These are phyloP conservation scores for Sclerodermus sp. DNA, from an alignment of 2,888 invertebrate species.

Conservation along the genomic window DNA sequence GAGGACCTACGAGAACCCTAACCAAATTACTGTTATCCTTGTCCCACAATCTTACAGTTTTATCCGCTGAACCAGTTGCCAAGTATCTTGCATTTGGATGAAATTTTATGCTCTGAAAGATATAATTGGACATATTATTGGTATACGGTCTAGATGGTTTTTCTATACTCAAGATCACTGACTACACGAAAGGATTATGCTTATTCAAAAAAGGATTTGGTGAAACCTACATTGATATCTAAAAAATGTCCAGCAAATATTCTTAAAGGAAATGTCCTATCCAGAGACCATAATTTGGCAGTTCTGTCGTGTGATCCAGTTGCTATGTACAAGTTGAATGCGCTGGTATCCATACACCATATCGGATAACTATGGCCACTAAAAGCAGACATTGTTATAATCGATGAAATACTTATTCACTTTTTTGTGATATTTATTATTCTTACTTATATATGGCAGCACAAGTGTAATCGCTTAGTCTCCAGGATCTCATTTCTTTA, in stretches of 20 bases:
- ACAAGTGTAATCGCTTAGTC: slow-evolving; percentile 69
- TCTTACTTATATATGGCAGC: slow-evolving; percentile 69
- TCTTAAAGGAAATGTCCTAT: slow-evolving; percentile 79
- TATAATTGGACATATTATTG: too few species aligned
- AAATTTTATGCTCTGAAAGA: slow-evolving; percentile 75
- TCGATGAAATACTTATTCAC: slow-evolving; percentile 3
- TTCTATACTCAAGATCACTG: too few species aligned
- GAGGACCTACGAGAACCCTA: slow-evolving; percentile 78
- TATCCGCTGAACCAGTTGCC: slow-evolving; percentile 89
- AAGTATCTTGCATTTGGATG: slow-evolving; percentile 91
- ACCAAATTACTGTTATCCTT: slow-evolving; percentile 80
- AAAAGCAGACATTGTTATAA: slow-evolving; percentile 12
- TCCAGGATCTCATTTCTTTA: slow-evolving; percentile 76
- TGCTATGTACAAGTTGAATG: slow-evolving; percentile 67
- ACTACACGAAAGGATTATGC: too few species aligned
- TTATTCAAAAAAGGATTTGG: neutral
- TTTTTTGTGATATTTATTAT: neutral
- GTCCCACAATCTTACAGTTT: slow-evolving; percentile 84
- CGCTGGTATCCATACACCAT: slow-evolving; percentile 81
- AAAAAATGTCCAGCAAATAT: slow-evolving; percentile 86
- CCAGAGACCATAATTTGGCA: slow-evolving; percentile 79
- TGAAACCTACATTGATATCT: slow-evolving; percentile 77
- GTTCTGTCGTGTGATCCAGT: slow-evolving; percentile 82
- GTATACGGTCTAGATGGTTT: too few species aligned
- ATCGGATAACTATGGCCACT: slow-evolving; percentile 88